These are phyloP conservation scores for Syritta pipiens DNA, from an alignment of 2,888 invertebrate genomes.

Conservation along the genomic window DNA sequence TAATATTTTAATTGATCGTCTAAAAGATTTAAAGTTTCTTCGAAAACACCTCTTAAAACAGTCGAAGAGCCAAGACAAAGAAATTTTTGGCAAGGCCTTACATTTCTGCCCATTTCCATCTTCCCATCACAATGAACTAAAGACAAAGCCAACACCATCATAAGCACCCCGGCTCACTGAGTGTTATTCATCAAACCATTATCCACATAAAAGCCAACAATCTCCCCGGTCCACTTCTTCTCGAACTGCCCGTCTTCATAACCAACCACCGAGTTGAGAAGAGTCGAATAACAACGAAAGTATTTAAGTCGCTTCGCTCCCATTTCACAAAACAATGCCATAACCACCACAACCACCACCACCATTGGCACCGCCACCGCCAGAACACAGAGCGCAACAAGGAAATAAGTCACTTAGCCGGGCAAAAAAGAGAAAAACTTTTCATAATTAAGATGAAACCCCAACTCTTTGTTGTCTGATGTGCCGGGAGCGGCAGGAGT, in stretches of 20 bases:
- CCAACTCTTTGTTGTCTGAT: slow-evolving; percentile 64
- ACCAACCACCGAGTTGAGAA: slow-evolving; percentile 7
- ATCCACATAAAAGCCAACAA: slow-evolving; percentile 46
- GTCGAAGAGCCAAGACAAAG: too few relatives aligned
- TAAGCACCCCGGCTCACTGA: slow-evolving; percentile 16
- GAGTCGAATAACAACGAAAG: slow-evolving; percentile 16
- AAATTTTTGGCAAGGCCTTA: too few relatives aligned
- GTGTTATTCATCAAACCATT: slow-evolving; percentile 65
- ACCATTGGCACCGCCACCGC: neutral
- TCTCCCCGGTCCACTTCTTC: neutral
- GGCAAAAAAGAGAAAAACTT: slow-evolving; percentile 36
- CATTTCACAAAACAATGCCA: slow-evolving; percentile 67
- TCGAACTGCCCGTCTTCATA: slow-evolving; percentile 44
- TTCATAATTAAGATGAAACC: slow-evolving; percentile 65
- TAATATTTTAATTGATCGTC: too few relatives aligned
- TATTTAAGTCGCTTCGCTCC: slow-evolving; percentile 42
- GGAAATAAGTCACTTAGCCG: slow-evolving; percentile 62
- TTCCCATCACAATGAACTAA: too few relatives aligned
- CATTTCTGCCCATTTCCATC: too few relatives aligned
- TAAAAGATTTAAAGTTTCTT: too few relatives aligned
- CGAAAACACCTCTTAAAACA: too few relatives aligned
- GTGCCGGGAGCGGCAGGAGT: slow-evolving; percentile 41
- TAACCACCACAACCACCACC: neutral
- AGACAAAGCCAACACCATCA: slow-evolving; percentile 28
- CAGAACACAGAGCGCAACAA: slow-evolving; percentile 12